A percentile compares a stretch with the other conserved stretches of the same genome.
These are phyloP conservation scores for Celastrina argiolus DNA, from an alignment of 2,888 invertebrate species.

Conservation along the genomic window DNA sequence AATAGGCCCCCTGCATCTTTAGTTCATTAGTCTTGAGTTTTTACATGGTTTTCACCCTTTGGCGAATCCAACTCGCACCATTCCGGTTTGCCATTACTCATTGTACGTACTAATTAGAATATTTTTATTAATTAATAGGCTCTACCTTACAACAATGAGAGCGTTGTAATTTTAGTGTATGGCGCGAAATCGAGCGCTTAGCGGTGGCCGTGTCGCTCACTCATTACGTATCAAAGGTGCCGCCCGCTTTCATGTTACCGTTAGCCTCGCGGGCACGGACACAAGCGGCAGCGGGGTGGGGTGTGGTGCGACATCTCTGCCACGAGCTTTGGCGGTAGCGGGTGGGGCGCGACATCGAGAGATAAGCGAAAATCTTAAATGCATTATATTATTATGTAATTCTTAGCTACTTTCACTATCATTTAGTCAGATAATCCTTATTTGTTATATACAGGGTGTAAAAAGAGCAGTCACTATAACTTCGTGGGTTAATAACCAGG, in stretches of 20 bases:
- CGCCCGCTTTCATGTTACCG: constrained; percentile 73
- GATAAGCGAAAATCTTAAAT: not conserved
- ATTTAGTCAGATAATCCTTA: no score
- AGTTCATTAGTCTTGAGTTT: no score
- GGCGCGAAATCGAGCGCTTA: constrained; percentile 57
- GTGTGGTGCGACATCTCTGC: not conserved
- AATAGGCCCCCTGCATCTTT: no score
- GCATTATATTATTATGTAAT: no score
- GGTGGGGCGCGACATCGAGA: not conserved
- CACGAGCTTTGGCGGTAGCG: no score
- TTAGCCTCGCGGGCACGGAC: constrained; percentile 34
- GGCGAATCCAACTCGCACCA: no score
- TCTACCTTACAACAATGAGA: not conserved
- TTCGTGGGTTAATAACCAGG: no score
- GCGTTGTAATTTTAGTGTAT: constrained; percentile 33
- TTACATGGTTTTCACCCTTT: no score
- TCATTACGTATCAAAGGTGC: constrained; percentile 72
- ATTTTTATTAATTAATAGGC: not conserved
- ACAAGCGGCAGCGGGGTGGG: constrained; percentile 31
- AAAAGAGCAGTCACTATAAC: no score
- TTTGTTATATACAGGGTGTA: no score
- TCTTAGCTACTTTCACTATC: no score
- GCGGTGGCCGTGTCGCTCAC: constrained; percentile 69
- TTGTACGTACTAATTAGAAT: not conserved
- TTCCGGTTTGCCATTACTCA: no score